Conservation (phyloP, 2,797 vertebrate genomes). For the Epinephelus coioides region DNA sequence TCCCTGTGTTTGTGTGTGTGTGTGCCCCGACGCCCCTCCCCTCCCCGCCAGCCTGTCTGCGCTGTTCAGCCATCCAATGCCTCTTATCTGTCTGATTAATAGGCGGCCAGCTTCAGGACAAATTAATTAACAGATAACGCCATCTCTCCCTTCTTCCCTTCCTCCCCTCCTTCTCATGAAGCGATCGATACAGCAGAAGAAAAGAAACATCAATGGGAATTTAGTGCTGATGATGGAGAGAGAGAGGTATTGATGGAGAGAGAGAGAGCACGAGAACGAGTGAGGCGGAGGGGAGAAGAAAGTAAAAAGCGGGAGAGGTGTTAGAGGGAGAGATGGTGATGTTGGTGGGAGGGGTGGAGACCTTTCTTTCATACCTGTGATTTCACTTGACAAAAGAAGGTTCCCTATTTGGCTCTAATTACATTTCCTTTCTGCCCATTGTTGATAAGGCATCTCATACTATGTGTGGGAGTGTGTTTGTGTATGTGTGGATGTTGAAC, state of each 20-base stretch:
- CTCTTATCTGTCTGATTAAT: slow-evolving; percentile 99
- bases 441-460: slow-evolving; percentile 77
- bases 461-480: slow-evolving; percentile 57
- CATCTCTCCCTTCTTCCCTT: slow-evolving; percentile 87
- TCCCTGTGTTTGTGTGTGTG: slow-evolving; percentile 43
- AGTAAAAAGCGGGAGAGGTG: slow-evolving; percentile 62
- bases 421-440: slow-evolving; percentile 81
- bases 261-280: slow-evolving; percentile 59
- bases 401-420: slow-evolving; percentile 83
- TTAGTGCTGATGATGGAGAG: slow-evolving; percentile 99
- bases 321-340: slow-evolving; percentile 34
- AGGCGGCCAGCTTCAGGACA: slow-evolving; percentile 99
- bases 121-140: slow-evolving; percentile 99
- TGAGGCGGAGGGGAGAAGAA: slow-evolving; percentile 67
- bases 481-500: slow-evolving; percentile 22
- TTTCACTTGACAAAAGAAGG: slow-evolving; percentile 88
- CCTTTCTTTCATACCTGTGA: slow-evolving; percentile 93
- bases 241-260: slow-evolving; percentile 92
- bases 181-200: slow-evolving; percentile 99
- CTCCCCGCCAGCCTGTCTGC: slow-evolving; percentile 91
- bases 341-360: slow-evolving; percentile 70
- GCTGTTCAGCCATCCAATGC: slow-evolving; percentile 99
- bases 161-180: slow-evolving; percentile 99
- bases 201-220: slow-evolving; percentile 99
- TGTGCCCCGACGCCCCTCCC: slow-evolving; percentile 45